These are phyloP conservation scores for Galaxias olidus DNA, from an alignment of 2,797 vertebrate species.

Conservation along the genomic window DNA sequence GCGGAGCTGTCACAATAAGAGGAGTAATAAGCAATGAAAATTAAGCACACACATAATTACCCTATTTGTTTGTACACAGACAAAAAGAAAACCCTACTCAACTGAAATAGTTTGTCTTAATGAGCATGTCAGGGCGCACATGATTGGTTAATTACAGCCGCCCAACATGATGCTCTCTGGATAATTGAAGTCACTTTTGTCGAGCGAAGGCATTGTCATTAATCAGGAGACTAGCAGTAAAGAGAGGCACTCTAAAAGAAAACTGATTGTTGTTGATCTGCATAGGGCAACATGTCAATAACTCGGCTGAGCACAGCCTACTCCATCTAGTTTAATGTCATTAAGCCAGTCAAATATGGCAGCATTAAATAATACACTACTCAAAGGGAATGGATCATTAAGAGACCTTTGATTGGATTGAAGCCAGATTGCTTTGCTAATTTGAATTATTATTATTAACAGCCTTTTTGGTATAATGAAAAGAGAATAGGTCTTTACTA, in stretches of 20 bases:
- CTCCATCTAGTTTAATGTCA: slow-evolving; percentile 51
- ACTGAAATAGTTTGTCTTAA: slow-evolving; percentile 35
- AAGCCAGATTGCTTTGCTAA: slow-evolving; percentile 47
- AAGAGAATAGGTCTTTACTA: slow-evolving; percentile 35
- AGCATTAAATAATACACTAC: slow-evolving; percentile 49
- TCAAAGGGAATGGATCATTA: slow-evolving; percentile 48
- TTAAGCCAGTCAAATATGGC: slow-evolving; percentile 53
- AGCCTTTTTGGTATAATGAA: slow-evolving; percentile 41
- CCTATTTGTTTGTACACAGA: slow-evolving; percentile 23
- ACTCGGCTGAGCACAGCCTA: slow-evolving; percentile 45
- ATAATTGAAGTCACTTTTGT: slow-evolving; percentile 44
- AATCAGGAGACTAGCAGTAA: slow-evolving; percentile 51
- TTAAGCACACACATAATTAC: slow-evolving; percentile 23
- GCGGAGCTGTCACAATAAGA: slow-evolving; percentile 12
- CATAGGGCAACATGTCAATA: slow-evolving; percentile 61
- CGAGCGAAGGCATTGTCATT: slow-evolving; percentile 51
- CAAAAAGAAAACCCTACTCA: slow-evolving; percentile 18
- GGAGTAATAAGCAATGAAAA: slow-evolving; percentile 17
- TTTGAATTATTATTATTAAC: slow-evolving; percentile 49
- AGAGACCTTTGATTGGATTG: slow-evolving; percentile 45
- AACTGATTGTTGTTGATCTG: slow-evolving; percentile 65
- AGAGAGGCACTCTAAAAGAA: slow-evolving; percentile 37
- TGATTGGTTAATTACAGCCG: slow-evolving; percentile 42
- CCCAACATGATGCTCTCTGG: slow-evolving; percentile 45
- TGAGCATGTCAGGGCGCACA: slow-evolving; percentile 25